A percentile compares a stretch with the other conserved stretches of the same genome.
phyloP scores from a whole-genome alignment of 1,140 invertebrate genomes.

The Zaprionus africanus region DNA sequence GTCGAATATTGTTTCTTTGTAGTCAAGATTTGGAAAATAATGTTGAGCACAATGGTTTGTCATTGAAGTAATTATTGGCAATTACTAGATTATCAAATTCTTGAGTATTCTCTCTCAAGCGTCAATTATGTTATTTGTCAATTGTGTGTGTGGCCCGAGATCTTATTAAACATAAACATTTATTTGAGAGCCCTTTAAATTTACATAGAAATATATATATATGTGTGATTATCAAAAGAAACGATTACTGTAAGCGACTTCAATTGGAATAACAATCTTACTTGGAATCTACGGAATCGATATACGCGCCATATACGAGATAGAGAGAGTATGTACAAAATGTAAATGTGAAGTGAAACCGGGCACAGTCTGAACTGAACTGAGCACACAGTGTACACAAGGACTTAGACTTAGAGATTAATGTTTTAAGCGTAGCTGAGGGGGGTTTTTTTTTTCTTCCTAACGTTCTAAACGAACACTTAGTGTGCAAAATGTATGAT shows the following conservation, averaged over 20 bases:
- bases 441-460: background rate
- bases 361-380: constrained; percentile 3
- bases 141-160: constrained; percentile 5
- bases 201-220: constrained; percentile 17
- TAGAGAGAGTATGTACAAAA: background rate
- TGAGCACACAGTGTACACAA: constrained; percentile 40
- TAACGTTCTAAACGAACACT: constrained; percentile 56
- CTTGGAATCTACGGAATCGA: constrained; percentile 40
- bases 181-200: constrained; percentile 54
- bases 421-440: constrained; percentile 62
- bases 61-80: constrained; percentile 15
- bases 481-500: constrained; percentile 40
- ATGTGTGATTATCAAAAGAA: constrained; percentile 4
- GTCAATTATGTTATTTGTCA: constrained; percentile 48
- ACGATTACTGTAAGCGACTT: constrained; percentile 28
- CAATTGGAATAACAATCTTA: constrained; percentile 53
- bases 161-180: constrained; percentile 47
- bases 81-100: constrained; percentile 18
- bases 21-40: constrained; percentile 36
- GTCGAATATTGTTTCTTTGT: constrained; percentile 34
- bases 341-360: constrained; percentile 14
- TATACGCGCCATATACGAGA: constrained; percentile 1
- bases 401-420: constrained; percentile 51
- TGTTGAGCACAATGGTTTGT: constrained; percentile 60
- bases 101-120: constrained; percentile 52